A percentile compares a stretch with the other conserved stretches of the same genome.
Conservation (phyloP, 2,113 vertebrate species). For the Osmerus eperlanus region DNA sequence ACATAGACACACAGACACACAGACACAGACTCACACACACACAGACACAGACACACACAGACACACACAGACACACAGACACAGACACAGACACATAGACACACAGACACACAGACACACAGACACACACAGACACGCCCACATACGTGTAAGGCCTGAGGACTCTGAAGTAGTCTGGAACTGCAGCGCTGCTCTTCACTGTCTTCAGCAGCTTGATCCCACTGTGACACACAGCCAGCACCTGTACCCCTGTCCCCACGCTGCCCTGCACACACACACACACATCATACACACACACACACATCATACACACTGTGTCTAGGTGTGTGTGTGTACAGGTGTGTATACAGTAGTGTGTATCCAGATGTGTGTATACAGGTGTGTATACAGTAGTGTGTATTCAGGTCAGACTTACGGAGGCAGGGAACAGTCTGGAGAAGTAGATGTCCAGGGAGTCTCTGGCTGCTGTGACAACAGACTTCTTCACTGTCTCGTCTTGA, state of each 20-base stretch:
- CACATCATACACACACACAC: slow-evolving; percentile 55
- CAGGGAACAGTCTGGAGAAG: slow-evolving; percentile 94
- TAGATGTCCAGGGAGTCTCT: slow-evolving; percentile 89
- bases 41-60: no score
- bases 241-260: slow-evolving; percentile 91
- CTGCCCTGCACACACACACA: slow-evolving; percentile 79
- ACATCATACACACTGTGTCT: background rate
- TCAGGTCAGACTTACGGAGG: slow-evolving; percentile 76
- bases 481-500: slow-evolving; percentile 84
- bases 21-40: no score
- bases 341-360: background rate
- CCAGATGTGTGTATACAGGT: no score
- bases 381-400: no score
- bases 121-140: background rate
- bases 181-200: slow-evolving; percentile 74
- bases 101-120: background rate
- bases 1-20: no score
- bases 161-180: slow-evolving; percentile 84
- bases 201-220: slow-evolving; percentile 89
- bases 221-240: slow-evolving; percentile 84
- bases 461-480: slow-evolving; percentile 75
- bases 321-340: background rate
- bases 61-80: background rate
- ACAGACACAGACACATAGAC: background rate
- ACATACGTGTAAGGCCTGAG: slow-evolving; percentile 83